Percentiles rank a stretch among this genome's conserved stretches.
Evolutionary conservation across 2,113 vertebrate species (phyloP).

Genomic region (Cyanoderma ruficeps): DNA sequence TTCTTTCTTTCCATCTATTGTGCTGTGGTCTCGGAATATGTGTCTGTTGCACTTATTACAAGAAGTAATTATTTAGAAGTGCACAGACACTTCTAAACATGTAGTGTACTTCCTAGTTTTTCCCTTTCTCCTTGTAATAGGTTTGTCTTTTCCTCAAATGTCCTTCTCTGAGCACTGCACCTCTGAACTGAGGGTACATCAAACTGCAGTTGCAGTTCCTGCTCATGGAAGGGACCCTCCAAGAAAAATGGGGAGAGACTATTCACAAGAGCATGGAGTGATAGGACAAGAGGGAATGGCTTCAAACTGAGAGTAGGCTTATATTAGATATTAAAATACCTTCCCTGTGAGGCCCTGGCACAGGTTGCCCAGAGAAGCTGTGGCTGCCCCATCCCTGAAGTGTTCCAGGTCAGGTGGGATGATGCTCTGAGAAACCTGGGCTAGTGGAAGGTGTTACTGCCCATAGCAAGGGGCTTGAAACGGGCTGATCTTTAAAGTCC

Average conservation of each 20-base stretch:
- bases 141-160: background rate
- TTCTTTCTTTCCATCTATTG: background rate
- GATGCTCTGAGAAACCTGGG: background rate
- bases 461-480: background rate
- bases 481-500: rapidly evolving
- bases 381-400: background rate
- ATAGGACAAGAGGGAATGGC: background rate
- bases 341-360: background rate
- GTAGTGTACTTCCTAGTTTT: background rate
- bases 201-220: background rate
- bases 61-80: background rate
- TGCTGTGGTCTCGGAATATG: background rate
- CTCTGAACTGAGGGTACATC: background rate
- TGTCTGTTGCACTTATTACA: background rate
- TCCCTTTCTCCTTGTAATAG: background rate
- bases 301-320: background rate
- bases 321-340: background rate
- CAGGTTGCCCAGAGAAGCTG: background rate
- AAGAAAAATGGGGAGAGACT: background rate
- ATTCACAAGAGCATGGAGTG: background rate
- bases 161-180: background rate
- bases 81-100: background rate
- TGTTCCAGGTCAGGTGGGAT: background rate
- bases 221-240: background rate
- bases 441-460: background rate